A percentile compares a stretch with the other conserved stretches of the same genome.
phyloP scores from a whole-genome alignment of 92 coral and sea anemone species.

The Anthopleura xanthogrammica region DNA sequence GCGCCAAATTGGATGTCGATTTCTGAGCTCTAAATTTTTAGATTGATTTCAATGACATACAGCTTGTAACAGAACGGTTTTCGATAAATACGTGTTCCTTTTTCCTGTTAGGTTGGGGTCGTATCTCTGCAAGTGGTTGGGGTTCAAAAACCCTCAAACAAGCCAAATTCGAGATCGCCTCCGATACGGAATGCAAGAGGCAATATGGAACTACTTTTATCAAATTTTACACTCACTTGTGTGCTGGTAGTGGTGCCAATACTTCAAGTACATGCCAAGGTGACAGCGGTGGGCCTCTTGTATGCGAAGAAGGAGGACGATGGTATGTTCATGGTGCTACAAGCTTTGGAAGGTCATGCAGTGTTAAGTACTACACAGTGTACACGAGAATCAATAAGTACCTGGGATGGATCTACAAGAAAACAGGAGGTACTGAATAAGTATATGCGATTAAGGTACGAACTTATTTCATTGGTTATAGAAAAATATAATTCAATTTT shows the following conservation, averaged over 20 bases:
- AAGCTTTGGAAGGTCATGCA: conserved; percentile 6
- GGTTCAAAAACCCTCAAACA: conserved; percentile 5
- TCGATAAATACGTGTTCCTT: too few relatives aligned
- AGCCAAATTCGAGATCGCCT: background rate
- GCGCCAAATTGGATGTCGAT: too few relatives aligned
- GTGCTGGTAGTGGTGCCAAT: background rate
- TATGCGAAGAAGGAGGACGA: background rate
- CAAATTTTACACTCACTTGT: conserved; percentile 10
- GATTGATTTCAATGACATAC: too few relatives aligned
- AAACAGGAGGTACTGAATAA: conserved; percentile 1
- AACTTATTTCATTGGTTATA: too few relatives aligned
- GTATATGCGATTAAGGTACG: background rate
- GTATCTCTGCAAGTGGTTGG: background rate
- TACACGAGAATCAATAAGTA: conserved; percentile 12
- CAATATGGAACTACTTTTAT: conserved; percentile 4
- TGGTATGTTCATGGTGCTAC: conserved; percentile 17
- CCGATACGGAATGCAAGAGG: conserved; percentile 8
- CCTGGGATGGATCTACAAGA: conserved; percentile 6
- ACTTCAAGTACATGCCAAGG: conserved; percentile 12
- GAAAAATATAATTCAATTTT: background rate
- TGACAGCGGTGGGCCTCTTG: conserved; percentile 19
- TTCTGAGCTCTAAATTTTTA: too few relatives aligned
- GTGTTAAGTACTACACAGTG: background rate
- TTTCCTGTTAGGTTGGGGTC: conserved; percentile 3
- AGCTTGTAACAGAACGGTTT: too few relatives aligned